Conservation (phyloP, 2,113 vertebrate genomes). For the Saccopteryx bilineata region DNA sequence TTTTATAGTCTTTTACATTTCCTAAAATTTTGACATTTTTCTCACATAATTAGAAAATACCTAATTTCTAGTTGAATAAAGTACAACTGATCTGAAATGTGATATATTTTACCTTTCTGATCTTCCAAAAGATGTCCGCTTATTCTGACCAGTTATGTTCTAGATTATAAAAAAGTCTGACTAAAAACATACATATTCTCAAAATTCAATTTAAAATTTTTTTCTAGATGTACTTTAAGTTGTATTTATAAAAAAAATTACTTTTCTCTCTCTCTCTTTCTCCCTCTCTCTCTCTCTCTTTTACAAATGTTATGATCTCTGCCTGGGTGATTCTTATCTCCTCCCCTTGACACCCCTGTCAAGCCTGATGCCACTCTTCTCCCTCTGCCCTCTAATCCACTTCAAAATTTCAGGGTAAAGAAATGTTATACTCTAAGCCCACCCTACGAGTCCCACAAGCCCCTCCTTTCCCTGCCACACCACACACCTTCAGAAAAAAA, state of each 20-base stretch:
- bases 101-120: neutral
- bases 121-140: neutral
- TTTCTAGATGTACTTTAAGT: neutral
- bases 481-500: neutral
- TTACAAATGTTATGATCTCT: neutral
- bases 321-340: neutral
- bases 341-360: neutral
- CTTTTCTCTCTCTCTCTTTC: neutral
- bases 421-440: neutral
- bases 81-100: neutral
- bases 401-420: conserved; percentile 34
- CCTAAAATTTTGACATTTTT: conserved; percentile 27
- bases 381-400: neutral
- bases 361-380: neutral
- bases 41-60: neutral
- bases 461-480: neutral
- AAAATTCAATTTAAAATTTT: conserved; percentile 32
- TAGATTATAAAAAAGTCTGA: conserved; percentile 7
- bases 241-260: neutral
- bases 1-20: neutral
- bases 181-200: neutral
- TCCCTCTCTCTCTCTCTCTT: neutral
- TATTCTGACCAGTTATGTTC: conserved; percentile 26
- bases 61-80: conserved; percentile 21
- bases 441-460: neutral